Percentiles rank a stretch among this genome's conserved stretches.
Evolutionary conservation across 2,113 vertebrate species (phyloP).

Genomic region (Mastomys natalensis): DNA sequence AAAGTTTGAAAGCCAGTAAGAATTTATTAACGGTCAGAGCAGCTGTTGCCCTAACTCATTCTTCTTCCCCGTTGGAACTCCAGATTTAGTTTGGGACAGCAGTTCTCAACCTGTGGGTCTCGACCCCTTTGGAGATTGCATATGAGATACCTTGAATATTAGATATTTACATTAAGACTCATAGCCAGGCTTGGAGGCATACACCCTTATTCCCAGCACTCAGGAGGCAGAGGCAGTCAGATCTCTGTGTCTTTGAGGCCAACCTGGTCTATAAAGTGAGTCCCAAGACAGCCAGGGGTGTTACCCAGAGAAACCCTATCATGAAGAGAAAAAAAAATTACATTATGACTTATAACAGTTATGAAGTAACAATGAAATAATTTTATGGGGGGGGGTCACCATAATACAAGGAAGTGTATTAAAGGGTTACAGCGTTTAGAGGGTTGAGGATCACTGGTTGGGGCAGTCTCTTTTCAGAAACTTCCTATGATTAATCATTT

Average conservation of each 20-base stretch:
- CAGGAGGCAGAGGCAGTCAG: background rate
- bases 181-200: background rate
- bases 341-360: background rate
- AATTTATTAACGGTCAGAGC: background rate
- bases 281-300: background rate
- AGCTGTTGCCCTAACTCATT: fast-evolving
- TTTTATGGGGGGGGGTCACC: background rate
- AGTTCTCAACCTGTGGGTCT: background rate
- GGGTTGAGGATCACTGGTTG: background rate
- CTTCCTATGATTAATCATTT: background rate
- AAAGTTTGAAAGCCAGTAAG: background rate
- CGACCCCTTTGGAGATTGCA: background rate
- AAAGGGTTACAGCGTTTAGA: background rate
- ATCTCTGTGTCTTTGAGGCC: background rate
- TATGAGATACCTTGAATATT: background rate
- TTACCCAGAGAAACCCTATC: background rate
- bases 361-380: background rate
- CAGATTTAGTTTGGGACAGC: too few species aligned
- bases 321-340: too few species aligned
- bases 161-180: background rate
- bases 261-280: background rate
- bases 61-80: background rate
- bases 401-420: background rate
- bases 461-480: background rate
- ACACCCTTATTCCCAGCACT: background rate